Evolutionary conservation across 1,140 invertebrate genomes (phyloP).

Genomic region (Papilio machaon): DNA sequence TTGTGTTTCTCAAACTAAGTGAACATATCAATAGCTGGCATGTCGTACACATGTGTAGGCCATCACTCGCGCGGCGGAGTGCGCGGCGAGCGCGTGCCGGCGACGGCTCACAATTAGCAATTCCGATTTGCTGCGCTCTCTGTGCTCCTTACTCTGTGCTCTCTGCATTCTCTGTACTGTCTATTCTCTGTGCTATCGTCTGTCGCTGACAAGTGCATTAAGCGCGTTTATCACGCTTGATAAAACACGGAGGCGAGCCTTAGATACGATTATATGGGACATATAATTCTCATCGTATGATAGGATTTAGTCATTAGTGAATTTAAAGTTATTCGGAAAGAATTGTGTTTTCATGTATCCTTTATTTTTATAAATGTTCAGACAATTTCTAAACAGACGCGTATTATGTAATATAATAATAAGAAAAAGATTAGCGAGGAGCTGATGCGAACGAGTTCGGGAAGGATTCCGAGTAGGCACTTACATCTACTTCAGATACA

Average conservation of each 20-base stretch:
- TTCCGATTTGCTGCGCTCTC: conserved; percentile 32
- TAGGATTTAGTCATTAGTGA: not conserved
- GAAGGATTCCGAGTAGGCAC: not conserved
- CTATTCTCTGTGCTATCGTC: not conserved
- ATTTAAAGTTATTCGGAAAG: not conserved
- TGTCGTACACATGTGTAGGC: not conserved
- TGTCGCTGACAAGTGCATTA: conserved; percentile 30
- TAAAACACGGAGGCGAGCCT: not conserved
- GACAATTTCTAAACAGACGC: too few relatives aligned
- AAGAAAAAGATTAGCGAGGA: not conserved
- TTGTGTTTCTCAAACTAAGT: not conserved
- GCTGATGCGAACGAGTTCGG: not conserved
- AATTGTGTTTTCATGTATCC: too few relatives aligned
- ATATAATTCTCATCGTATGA: not conserved
- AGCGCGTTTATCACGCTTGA: conserved; percentile 22
- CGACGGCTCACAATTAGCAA: conserved; percentile 28
- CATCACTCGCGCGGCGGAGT: not conserved
- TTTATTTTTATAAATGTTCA: too few relatives aligned
- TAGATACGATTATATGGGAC: not conserved
- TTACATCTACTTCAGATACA: not conserved
- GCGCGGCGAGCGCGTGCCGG: not conserved
- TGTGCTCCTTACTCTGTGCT: not conserved
- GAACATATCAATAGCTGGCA: not conserved
- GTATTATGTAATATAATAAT: not conserved
- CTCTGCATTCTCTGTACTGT: not conserved